A percentile compares a stretch with the other conserved stretches of the same genome.
These are phyloP conservation scores for Rana temporaria DNA, from an alignment of 2,113 vertebrate species.

Conservation along the genomic window DNA sequence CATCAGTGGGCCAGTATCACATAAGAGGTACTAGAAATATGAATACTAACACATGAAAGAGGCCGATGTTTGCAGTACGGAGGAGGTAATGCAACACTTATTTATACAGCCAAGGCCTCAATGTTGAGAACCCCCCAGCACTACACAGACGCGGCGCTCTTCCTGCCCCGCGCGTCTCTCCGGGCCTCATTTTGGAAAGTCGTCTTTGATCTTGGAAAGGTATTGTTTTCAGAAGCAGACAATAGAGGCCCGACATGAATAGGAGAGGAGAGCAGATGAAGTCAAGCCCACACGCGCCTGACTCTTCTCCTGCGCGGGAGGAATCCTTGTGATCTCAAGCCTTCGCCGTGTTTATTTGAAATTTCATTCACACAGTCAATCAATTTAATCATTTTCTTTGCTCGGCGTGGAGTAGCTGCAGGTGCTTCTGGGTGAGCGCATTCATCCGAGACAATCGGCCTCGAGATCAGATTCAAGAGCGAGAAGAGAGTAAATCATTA, in stretches of 20 bases:
- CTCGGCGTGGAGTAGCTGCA: constrained; percentile 13
- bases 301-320: constrained; percentile 2
- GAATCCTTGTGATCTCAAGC: constrained; percentile 9
- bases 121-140: neutral
- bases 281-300: constrained; percentile 18
- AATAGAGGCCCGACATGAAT: constrained; percentile 44
- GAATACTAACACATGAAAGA: no score
- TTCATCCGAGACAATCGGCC: neutral
- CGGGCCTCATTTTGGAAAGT: neutral
- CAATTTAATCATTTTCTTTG: constrained; percentile 40
- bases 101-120: no score
- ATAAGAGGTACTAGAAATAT: no score
- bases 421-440: constrained; percentile 7
- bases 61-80: no score
- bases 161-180: neutral
- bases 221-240: constrained; percentile 37
- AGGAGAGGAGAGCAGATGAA: constrained; percentile 18
- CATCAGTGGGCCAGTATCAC: no score
- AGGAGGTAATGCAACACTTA: no score
- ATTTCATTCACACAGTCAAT: constrained; percentile 31
- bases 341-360: constrained; percentile 2
- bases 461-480: neutral
- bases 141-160: neutral
- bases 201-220: constrained; percentile 31
- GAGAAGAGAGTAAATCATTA: neutral